These are phyloP conservation scores for Zaprionus ghesquierei DNA, from an alignment of 1,140 invertebrate genomes.

Conservation along the genomic window DNA sequence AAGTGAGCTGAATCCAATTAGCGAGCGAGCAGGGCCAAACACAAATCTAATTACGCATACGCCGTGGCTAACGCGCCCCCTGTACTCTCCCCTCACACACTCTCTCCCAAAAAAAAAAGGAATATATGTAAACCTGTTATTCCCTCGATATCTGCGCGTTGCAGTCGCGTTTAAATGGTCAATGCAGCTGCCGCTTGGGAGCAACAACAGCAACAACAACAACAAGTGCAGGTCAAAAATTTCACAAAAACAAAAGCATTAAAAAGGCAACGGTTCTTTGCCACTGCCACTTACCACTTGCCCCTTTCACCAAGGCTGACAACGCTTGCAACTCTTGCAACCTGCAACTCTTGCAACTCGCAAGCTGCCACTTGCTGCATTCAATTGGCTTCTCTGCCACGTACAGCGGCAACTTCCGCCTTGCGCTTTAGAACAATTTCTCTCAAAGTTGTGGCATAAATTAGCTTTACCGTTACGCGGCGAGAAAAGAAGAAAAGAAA, in stretches of 20 bases:
- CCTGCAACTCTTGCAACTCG: conserved; percentile 9
- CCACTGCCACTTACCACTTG: not conserved
- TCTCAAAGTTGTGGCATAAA: conserved; percentile 59
- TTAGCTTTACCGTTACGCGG: conserved; percentile 62
- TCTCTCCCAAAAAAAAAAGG: not conserved
- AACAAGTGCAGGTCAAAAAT: conserved; percentile 40
- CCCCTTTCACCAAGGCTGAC: conserved; percentile 38
- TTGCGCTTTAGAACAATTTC: conserved; percentile 47
- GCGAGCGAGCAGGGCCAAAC: conserved; percentile 44
- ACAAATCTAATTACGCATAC: conserved; percentile 73
- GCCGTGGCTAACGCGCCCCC: conserved; percentile 32
- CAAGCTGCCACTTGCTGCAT: conserved; percentile 48
- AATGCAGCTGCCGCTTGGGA: conserved; percentile 25
- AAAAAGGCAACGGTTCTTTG: conserved; percentile 19
- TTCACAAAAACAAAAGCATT: not conserved
- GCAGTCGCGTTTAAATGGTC: not conserved
- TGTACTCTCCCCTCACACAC: not conserved
- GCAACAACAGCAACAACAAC: too few relatives aligned
- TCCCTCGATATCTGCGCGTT: conserved; percentile 8
- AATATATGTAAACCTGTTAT: conserved; percentile 39
- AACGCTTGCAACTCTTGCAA: not conserved
- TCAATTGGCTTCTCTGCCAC: conserved; percentile 63
- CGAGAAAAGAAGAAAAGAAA: not conserved
- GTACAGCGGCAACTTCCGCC: conserved; percentile 60
- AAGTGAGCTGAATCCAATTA: conserved; percentile 63